These are phyloP conservation scores for Trachelus troglodyta DNA, from an alignment of 2,888 invertebrate genomes.

Conservation along the genomic window DNA sequence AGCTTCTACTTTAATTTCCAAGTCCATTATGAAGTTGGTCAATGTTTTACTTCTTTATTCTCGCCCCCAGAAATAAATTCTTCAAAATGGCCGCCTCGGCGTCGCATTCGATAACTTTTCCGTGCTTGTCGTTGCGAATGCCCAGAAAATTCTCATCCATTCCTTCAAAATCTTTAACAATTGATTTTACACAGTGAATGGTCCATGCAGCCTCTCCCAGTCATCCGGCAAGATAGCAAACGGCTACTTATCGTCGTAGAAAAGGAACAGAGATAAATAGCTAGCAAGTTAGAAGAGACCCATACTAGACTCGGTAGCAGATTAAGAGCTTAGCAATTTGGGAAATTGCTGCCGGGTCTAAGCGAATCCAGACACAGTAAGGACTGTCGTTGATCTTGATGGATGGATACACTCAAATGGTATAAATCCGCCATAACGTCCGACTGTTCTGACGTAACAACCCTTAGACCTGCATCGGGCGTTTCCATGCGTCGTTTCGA, in stretches of 20 bases:
- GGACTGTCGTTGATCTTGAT: conserved; percentile 5
- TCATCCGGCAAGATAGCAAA: background rate
- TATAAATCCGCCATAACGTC: background rate
- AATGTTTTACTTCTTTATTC: background rate
- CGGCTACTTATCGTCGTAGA: background rate
- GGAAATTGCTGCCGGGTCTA: background rate
- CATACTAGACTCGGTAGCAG: background rate
- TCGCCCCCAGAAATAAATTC: background rate
- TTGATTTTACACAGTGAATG: background rate
- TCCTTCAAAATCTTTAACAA: background rate
- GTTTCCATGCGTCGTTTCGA: background rate
- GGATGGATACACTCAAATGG: background rate
- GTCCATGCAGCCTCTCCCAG: background rate
- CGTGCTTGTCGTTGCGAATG: background rate
- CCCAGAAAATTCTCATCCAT: background rate
- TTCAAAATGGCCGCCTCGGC: background rate
- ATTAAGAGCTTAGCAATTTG: conserved; percentile 1
- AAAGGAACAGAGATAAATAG: background rate
- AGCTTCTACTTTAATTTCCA: background rate
- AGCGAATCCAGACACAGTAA: background rate
- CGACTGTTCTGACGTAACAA: background rate
- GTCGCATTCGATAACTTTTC: background rate
- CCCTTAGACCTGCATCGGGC: background rate
- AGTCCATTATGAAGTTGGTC: background rate
- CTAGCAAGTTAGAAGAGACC: background rate